Conservation (phyloP, 2,113 vertebrate species). For the Prionailurus viverrinus region DNA sequence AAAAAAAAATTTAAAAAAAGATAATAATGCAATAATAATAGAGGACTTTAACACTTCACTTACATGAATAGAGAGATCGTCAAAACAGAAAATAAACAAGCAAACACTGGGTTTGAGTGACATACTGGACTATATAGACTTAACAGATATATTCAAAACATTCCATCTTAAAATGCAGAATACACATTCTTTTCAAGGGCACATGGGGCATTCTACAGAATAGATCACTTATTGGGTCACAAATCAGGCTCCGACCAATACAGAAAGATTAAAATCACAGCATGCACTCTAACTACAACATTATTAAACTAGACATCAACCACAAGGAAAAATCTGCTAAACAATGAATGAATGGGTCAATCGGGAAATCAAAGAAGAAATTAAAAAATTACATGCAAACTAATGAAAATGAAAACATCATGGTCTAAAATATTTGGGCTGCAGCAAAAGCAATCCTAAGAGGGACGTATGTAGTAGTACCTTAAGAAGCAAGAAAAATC, state of each 20-base stretch:
- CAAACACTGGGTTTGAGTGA: neutral
- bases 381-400: neutral
- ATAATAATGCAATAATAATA: neutral
- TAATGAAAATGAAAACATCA: neutral
- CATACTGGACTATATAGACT: neutral
- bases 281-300: neutral
- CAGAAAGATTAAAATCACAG: neutral
- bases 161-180: neutral
- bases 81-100: neutral
- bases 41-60: neutral
- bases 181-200: neutral
- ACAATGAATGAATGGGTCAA: neutral
- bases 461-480: neutral
- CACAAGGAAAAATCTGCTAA: neutral
- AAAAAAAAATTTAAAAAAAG: neutral
- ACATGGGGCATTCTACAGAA: neutral
- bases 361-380: neutral
- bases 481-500: neutral
- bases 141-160: neutral
- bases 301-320: neutral
- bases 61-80: neutral
- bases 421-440: neutral
- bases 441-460: neutral
- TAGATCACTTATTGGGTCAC: neutral
- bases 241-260: neutral